phyloP scores from a whole-genome alignment of 2,888 invertebrate genomes.

The Ophion ventricosus region DNA sequence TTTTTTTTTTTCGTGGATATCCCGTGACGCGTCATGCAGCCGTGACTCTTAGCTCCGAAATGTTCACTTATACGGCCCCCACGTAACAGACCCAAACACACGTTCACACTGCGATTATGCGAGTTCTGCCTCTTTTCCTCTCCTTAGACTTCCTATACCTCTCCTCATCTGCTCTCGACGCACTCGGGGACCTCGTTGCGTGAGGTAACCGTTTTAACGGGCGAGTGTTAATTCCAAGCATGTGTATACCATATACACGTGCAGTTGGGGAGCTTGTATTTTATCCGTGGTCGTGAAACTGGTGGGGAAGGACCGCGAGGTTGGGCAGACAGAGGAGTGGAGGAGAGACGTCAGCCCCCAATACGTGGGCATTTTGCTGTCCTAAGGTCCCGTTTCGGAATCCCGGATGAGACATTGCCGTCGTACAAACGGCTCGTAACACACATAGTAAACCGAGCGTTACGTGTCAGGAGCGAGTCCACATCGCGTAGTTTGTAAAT shows the following conservation, averaged over 20 bases:
- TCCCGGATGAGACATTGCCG: conserved; percentile 49
- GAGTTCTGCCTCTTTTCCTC: conserved; percentile 30
- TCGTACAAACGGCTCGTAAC: conserved; percentile 31
- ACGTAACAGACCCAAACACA: conserved; percentile 6
- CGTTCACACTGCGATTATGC: conserved; percentile 41
- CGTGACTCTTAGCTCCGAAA: conserved; percentile 48
- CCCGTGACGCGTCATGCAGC: conserved; percentile 43
- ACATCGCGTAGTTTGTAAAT: conserved; percentile 40
- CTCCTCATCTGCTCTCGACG: conserved; percentile 2
- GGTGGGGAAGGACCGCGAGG: not conserved
- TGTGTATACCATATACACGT: conserved; percentile 8
- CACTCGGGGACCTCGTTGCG: conserved; percentile 51
- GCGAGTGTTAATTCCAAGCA: conserved; percentile 45
- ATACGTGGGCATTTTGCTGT: conserved; percentile 11
- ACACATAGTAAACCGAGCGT: conserved; percentile 53
- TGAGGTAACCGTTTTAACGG: conserved; percentile 68
- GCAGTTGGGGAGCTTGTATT: conserved; percentile 14
- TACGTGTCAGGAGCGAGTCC: conserved; percentile 27
- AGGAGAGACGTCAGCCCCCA: conserved; percentile 20
- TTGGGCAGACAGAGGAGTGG: not conserved
- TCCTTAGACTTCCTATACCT: conserved; percentile 18
- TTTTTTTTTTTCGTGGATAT: conserved; percentile 43
- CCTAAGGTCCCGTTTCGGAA: conserved; percentile 60
- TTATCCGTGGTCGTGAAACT: not conserved
- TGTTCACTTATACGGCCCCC: conserved; percentile 11